Evolutionary conservation across 2,888 invertebrate species (phyloP), one percentile per base, ranked within the genome.

Genomic region (Geophilus truncorum): DNA sequence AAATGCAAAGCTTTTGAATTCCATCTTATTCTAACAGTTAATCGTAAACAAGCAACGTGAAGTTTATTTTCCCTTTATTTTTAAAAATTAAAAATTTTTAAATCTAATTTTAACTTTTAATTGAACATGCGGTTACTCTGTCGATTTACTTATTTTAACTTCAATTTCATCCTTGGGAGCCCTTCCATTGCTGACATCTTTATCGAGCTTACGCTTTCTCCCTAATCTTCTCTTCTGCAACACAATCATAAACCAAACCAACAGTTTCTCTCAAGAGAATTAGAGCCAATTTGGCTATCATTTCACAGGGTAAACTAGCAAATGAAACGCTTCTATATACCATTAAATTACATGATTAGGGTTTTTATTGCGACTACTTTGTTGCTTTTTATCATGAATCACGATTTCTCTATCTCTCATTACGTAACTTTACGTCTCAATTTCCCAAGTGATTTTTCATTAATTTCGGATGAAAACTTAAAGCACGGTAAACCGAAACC

Each of bases 311-410:
- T 70, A 70, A 70, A 70, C 70, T 25, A n/a, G 25, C 70, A 70
- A 70, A 70, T 70, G 70, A 25, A 51, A 70, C 70, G 70, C 28
- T 70, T 70, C n/a, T 70, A n/a, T n/a, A n/a, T n/a, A 28, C 25
- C 70, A 70, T 25, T 70, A 70, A 51, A 70, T 28, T 70, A 23
- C 28, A 25, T 28, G 70, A 70, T 70, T 70, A 70, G 51, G 51
- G 25, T n/a, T 6, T 57, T 70, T 70, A 70, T 70, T 70, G 28
- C 70, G 28, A 28, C 28, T 28, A 70, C 28, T 70, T 70, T 70
- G 70, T 70, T 70, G 70, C 70, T 70, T 70, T 70, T 70, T 70
- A 70, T 70, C 70, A 70, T 70, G 25, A 70, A 70, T 70, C 70
- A 70, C n/a, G 25, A 28, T 70, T 70, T 25, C 15, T 15, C 70